A percentile compares a stretch with the other conserved stretches of the same genome.
These are phyloP conservation scores for Philopedon plagiatum DNA, from an alignment of 2,888 invertebrate genomes.

Conservation along the genomic window DNA sequence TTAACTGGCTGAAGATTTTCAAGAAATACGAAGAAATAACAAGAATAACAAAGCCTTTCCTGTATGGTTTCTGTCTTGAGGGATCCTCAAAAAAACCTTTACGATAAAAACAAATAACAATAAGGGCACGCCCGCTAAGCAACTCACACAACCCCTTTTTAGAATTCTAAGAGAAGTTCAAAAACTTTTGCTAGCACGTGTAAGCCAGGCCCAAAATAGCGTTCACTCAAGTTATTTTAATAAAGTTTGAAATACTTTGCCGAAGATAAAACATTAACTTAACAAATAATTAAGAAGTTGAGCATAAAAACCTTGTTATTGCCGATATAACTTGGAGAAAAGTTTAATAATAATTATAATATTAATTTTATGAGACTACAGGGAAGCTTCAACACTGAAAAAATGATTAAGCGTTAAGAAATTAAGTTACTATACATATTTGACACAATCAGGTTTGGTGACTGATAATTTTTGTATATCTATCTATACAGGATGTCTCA, in stretches of 20 bases:
- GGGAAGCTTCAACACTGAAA: background rate
- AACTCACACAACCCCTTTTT: slow-evolving; percentile 25
- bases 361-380: background rate
- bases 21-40: too few species aligned
- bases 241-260: slow-evolving; percentile 38
- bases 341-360: slow-evolving; percentile 16
- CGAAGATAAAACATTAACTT: slow-evolving; percentile 35
- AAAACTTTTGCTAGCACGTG: slow-evolving; percentile 44
- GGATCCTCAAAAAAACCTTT: too few species aligned
- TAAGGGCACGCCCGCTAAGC: background rate
- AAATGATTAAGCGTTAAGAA: background rate
- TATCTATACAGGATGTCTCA: too few species aligned
- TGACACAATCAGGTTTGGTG: too few species aligned
- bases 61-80: too few species aligned
- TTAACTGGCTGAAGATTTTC: too few species aligned
- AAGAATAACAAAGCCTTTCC: too few species aligned
- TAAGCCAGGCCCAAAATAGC: slow-evolving; percentile 27
- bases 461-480: too few species aligned
- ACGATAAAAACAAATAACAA: background rate
- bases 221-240: slow-evolving; percentile 40
- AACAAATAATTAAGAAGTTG: slow-evolving; percentile 38
- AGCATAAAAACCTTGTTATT: slow-evolving; percentile 28
- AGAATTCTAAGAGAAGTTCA: slow-evolving; percentile 25
- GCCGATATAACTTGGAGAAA: background rate
- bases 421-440: too few species aligned